Conservation (phyloP, 2,113 vertebrate species). For the Cyphomyrus discorhynchus region DNA sequence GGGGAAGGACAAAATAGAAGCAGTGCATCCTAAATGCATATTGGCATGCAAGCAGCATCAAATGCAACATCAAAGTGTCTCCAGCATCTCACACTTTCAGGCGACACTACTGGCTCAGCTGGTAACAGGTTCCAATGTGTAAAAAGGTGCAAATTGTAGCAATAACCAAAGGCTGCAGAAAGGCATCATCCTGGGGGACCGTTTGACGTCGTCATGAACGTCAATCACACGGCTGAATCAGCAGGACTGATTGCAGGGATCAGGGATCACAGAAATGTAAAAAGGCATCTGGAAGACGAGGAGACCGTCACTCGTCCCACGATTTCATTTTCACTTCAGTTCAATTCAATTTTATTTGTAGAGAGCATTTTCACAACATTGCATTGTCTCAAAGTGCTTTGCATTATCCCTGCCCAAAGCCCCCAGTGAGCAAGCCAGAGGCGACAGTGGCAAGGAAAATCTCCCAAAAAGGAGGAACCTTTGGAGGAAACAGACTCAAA, state of each 20-base stretch:
- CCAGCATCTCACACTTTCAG: background rate
- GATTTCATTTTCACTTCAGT: background rate
- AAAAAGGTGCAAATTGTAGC: background rate
- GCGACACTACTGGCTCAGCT: background rate
- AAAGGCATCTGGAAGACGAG: background rate
- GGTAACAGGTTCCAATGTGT: background rate
- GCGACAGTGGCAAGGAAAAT: background rate
- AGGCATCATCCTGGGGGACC: background rate
- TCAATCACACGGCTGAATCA: background rate
- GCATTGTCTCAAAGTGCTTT: background rate
- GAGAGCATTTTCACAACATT: background rate
- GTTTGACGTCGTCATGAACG: background rate
- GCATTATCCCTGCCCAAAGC: background rate
- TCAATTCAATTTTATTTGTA: background rate
- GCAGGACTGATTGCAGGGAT: background rate
- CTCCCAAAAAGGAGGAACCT: background rate
- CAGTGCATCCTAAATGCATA: background rate
- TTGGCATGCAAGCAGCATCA: background rate
- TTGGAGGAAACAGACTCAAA: background rate
- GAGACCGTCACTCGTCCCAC: background rate
- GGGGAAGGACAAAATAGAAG: background rate
- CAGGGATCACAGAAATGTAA: background rate
- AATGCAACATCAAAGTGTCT: background rate
- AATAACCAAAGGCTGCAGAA: background rate
- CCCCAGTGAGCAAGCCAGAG: background rate